phyloP scores from a whole-genome alignment of 2,113 vertebrate genomes.

The Corythoichthys haematopterus region DNA sequence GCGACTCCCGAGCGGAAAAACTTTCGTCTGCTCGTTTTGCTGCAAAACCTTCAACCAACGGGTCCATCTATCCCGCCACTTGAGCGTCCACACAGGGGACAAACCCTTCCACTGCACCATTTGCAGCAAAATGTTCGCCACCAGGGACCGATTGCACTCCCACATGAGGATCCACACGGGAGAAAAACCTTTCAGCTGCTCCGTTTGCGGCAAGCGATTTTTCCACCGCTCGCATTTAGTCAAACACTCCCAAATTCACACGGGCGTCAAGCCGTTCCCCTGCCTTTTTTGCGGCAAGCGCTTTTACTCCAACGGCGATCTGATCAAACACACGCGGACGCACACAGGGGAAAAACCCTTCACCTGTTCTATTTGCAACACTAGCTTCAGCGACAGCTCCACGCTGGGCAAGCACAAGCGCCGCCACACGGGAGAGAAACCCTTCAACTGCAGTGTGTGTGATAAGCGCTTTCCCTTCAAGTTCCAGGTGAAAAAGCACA shows the following conservation, averaged over 20 bases:
- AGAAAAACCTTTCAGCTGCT: conserved; percentile 4
- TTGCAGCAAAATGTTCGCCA: conserved; percentile 8
- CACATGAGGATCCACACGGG: conserved; percentile 7
- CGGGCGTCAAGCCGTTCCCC: background rate
- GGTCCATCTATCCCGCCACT: conserved; percentile 2
- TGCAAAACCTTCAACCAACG: conserved; percentile 5
- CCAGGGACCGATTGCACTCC: conserved; percentile 4
- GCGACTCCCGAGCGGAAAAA: background rate
- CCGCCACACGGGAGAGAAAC: conserved; percentile 2
- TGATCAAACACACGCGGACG: conserved; percentile 7
- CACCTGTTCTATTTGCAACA: conserved; percentile 7
- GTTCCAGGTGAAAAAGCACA: conserved; percentile 9
- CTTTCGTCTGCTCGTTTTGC: conserved; percentile 1
- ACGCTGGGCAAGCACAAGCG: conserved; percentile 6
- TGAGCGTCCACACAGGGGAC: conserved; percentile 7
- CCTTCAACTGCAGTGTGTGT: conserved; percentile 1
- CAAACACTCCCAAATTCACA: conserved; percentile 6
- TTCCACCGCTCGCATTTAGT: conserved; percentile 1
- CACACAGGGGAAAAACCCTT: conserved; percentile 5
- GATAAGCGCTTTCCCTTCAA: conserved; percentile 6
- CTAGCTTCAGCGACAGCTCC: conserved; percentile 4
- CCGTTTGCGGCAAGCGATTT: background rate
- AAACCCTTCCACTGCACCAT: conserved; percentile 10
- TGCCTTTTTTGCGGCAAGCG: conserved; percentile 2
- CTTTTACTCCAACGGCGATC: conserved; percentile 3